Conservation (phyloP, 2,888 invertebrate species). For the Eulithis prunata region DNA sequence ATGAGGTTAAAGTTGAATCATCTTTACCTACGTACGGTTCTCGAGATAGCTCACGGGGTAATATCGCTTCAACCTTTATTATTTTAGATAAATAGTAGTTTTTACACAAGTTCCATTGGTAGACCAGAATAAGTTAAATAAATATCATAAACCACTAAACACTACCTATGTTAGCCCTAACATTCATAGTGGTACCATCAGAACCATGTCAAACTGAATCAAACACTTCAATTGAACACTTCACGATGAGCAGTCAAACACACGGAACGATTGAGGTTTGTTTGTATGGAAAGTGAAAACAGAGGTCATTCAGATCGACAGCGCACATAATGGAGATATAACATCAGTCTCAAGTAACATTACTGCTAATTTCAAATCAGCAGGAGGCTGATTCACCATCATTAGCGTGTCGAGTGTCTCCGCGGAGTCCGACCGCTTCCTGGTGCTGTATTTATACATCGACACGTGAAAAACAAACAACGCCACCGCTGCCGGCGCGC, state of each 20-base stretch:
- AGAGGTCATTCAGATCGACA: constrained; percentile 1
- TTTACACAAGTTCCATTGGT: too few species aligned
- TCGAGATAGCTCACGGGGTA: too few species aligned
- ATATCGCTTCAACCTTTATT: too few species aligned
- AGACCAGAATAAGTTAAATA: too few species aligned
- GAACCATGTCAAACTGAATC: too few species aligned
- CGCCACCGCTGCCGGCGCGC: constrained; percentile 55
- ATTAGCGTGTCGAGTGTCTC: constrained; percentile 63
- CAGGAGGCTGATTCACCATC: constrained; percentile 45
- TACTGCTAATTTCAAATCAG: constrained; percentile 35
- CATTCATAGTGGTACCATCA: too few species aligned
- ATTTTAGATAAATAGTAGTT: too few species aligned
- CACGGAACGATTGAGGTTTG: not conserved
- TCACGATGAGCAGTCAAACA: not conserved
- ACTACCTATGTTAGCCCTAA: too few species aligned
- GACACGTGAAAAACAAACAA: constrained; percentile 81
- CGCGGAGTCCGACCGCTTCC: constrained; percentile 60
- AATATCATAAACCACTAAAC: too few species aligned
- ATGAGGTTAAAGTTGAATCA: too few species aligned
- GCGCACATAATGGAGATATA: constrained; percentile 28
- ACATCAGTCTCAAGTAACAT: constrained; percentile 30
- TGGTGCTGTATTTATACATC: constrained; percentile 79
- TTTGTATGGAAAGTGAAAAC: not conserved
- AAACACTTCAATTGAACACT: not conserved
- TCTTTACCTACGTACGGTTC: too few species aligned